Conservation (phyloP, 2,888 invertebrate genomes). For the Tenthredo notha region DNA sequence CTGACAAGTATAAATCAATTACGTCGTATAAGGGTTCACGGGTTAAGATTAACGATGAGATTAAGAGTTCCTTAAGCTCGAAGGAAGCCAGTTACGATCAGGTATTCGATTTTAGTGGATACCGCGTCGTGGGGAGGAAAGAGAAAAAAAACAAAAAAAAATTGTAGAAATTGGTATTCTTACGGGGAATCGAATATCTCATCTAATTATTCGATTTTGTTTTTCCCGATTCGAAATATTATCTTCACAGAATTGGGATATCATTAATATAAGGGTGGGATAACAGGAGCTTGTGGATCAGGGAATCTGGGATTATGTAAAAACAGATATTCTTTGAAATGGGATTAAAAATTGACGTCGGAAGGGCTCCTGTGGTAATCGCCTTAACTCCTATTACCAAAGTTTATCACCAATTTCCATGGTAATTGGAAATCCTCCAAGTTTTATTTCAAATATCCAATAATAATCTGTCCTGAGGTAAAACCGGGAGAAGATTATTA, state of each 20-base stretch:
- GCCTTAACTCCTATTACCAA: constrained; percentile 18
- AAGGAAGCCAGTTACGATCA: not conserved
- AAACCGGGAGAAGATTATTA: not conserved
- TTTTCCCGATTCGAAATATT: not conserved
- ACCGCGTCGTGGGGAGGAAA: no score
- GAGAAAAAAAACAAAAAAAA: no score
- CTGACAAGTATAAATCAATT: constrained; percentile 30
- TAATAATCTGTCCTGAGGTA: constrained; percentile 19
- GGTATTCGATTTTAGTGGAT: not conserved
- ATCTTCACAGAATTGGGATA: not conserved
- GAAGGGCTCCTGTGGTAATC: not conserved
- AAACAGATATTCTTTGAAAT: constrained; percentile 31
- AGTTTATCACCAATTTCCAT: constrained; percentile 64
- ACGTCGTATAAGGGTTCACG: constrained; percentile 15
- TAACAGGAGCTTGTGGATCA: constrained; percentile 4
- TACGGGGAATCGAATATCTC: not conserved
- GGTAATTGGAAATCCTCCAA: constrained; percentile 64
- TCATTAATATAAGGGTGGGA: not conserved
- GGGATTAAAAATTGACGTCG: constrained; percentile 37
- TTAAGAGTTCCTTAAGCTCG: constrained; percentile 35
- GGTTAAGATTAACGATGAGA: constrained; percentile 23
- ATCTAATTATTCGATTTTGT: not conserved
- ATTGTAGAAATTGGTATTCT: not conserved
- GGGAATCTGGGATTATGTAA: not conserved
- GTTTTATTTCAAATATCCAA: constrained; percentile 62